phyloP scores from a whole-genome alignment of 2,113 vertebrate genomes.

The Astur gentilis region DNA sequence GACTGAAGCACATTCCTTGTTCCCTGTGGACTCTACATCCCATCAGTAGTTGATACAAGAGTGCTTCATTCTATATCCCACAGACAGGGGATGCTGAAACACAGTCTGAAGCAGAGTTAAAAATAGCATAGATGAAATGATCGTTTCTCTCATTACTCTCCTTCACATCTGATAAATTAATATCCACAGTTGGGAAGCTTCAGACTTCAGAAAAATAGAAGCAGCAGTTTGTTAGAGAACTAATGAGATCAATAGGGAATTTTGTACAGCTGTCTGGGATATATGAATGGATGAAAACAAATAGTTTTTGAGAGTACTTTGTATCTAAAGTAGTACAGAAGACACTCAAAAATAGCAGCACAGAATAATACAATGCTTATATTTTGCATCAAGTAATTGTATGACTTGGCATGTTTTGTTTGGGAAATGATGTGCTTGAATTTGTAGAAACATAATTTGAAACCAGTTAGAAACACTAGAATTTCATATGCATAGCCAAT shows the following conservation, averaged over 20 bases:
- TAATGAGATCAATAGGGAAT: background rate
- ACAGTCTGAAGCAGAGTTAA: background rate
- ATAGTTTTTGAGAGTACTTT: background rate
- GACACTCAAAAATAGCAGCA: background rate
- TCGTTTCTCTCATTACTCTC: background rate
- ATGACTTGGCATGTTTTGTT: background rate
- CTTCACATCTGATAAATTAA: background rate
- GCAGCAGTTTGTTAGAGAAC: background rate
- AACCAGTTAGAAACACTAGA: background rate
- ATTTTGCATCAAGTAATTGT: background rate
- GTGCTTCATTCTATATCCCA: background rate
- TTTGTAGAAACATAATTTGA: background rate
- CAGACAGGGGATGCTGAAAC: background rate
- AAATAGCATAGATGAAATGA: background rate
- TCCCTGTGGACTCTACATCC: background rate
- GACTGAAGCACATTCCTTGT: background rate
- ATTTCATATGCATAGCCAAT: background rate
- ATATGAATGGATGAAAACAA: background rate
- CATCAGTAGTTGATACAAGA: background rate
- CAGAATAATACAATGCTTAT: background rate
- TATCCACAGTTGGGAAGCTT: background rate
- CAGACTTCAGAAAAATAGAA: background rate
- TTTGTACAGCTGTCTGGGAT: background rate
- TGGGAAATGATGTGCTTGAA: background rate
- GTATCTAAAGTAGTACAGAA: background rate